Evolutionary conservation across 1,140 invertebrate species (phyloP).

Genomic region (Ostrea denselamellosa): DNA sequence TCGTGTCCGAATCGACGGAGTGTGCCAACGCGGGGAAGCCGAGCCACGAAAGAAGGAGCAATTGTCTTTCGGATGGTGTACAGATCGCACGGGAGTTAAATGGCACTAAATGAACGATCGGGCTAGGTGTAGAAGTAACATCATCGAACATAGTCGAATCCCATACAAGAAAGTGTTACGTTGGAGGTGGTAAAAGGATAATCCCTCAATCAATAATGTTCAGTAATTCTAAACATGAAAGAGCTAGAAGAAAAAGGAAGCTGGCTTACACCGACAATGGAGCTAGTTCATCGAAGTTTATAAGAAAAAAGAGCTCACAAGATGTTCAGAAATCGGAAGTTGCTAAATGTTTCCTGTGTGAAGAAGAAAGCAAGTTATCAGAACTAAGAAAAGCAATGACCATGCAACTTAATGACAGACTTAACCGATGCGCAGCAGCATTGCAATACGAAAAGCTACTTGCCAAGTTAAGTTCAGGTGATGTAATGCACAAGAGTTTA

Average conservation of each 20-base stretch:
- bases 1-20: slow-evolving; percentile 40
- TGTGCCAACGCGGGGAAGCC: slow-evolving; percentile 33
- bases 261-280: neutral
- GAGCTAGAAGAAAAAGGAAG: neutral
- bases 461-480: slow-evolving; percentile 51
- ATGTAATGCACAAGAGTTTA: slow-evolving; percentile 56
- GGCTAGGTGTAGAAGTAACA: slow-evolving; percentile 32
- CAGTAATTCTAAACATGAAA: neutral
- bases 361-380: neutral
- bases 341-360: neutral
- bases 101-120: slow-evolving; percentile 38
- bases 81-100: slow-evolving; percentile 43
- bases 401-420: neutral
- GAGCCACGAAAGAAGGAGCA: slow-evolving; percentile 21
- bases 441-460: slow-evolving; percentile 36
- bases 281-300: neutral
- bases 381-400: neutral
- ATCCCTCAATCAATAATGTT: slow-evolving; percentile 16
- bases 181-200: neutral
- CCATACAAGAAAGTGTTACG: slow-evolving; percentile 18
- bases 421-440: neutral
- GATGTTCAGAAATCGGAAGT: neutral
- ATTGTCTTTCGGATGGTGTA: slow-evolving; percentile 39
- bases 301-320: neutral
- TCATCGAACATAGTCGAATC: slow-evolving; percentile 39